Evolutionary conservation across 2,888 invertebrate genomes (phyloP).

Genomic region (Macrophya annulata): DNA sequence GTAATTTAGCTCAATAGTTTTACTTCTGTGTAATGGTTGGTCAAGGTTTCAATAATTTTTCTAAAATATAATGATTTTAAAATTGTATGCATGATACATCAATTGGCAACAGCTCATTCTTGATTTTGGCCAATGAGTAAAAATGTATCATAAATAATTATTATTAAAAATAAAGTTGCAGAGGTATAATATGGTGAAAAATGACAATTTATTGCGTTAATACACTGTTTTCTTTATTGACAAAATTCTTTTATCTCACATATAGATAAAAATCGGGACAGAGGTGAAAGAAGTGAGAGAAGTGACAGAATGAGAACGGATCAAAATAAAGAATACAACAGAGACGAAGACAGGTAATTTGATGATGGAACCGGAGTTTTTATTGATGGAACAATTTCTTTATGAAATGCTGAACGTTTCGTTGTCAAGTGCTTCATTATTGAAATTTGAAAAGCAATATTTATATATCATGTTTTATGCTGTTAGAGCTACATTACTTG

Average conservation of each 20-base stretch:
- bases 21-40: background rate
- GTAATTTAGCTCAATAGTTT: conserved; percentile 61
- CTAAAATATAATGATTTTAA: background rate
- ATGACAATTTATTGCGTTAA: background rate
- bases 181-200: background rate
- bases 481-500: conserved; percentile 1
- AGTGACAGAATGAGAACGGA: conserved; percentile 75
- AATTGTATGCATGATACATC: background rate
- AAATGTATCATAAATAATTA: background rate
- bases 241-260: conserved; percentile 61
- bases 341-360: conserved; percentile 75
- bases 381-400: conserved; percentile 8
- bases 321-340: conserved; percentile 72
- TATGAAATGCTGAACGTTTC: background rate
- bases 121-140: background rate
- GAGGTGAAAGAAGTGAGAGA: conserved; percentile 74
- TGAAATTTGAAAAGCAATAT: background rate
- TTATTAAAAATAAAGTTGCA: background rate
- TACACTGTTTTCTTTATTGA: background rate
- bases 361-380: conserved; percentile 51
- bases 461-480: background rate
- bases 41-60: background rate
- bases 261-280: conserved; percentile 74
- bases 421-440: background rate
- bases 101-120: background rate